Conservation (phyloP, 2,113 vertebrate species). For the Chrysemys picta region DNA sequence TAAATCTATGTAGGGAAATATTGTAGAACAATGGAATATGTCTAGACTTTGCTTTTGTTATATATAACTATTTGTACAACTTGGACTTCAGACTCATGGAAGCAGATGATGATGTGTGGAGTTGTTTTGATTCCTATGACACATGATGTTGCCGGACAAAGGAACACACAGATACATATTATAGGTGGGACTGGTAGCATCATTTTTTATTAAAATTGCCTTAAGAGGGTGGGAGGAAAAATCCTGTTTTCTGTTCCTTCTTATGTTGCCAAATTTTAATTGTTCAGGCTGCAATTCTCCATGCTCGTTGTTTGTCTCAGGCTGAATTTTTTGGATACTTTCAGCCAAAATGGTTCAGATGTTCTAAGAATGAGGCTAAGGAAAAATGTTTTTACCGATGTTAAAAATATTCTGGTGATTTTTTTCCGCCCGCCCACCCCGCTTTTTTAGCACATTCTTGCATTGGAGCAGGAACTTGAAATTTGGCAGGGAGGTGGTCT, state of each 20-base stretch:
- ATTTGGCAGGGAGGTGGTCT: not conserved
- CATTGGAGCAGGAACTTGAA: not conserved
- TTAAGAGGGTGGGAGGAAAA: not conserved
- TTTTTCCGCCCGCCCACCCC: not conserved
- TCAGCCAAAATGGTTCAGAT: not conserved
- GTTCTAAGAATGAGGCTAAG: not conserved
- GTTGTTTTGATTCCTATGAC: not conserved
- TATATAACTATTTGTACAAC: not conserved
- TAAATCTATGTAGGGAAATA: not conserved
- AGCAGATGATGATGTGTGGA: not conserved
- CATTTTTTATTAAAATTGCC: not conserved
- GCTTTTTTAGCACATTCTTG: not conserved
- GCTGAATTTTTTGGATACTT: not conserved
- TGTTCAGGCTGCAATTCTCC: not conserved
- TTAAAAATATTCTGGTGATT: not conserved
- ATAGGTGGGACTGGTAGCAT: not conserved
- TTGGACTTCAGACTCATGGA: not conserved
- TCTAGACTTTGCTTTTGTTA: not conserved
- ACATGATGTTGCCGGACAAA: not conserved
- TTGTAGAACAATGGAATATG: rapidly evolving
- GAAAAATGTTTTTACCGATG: not conserved
- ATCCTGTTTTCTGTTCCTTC: not conserved
- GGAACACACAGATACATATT: not conserved
- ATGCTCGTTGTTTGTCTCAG: not conserved
- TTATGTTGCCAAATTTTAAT: not conserved